phyloP scores from a whole-genome alignment of 1,140 invertebrate genomes.

The Musca vetustissima region DNA sequence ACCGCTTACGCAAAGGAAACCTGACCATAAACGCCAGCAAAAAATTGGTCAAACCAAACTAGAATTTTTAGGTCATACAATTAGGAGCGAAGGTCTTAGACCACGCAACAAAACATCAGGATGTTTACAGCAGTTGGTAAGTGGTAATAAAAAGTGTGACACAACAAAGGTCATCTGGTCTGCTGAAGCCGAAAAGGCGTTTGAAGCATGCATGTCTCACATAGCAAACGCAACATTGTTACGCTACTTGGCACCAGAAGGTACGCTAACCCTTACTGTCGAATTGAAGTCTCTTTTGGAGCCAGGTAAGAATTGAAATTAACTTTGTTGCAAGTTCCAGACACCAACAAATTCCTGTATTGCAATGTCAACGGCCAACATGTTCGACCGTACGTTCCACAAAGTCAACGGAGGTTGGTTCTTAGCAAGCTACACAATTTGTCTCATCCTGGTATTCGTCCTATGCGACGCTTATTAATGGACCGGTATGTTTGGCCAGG shows the following conservation, averaged over 20 bases:
- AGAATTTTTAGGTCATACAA: slow-evolving; percentile 2
- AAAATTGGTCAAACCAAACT: background rate
- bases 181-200: background rate
- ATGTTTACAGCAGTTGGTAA: background rate
- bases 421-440: background rate
- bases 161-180: slow-evolving; percentile 33
- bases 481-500: slow-evolving; percentile 11
- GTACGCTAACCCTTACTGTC: background rate
- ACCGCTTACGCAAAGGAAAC: slow-evolving; percentile 34
- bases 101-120: slow-evolving; percentile 4
- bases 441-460: slow-evolving; percentile 11
- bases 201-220: background rate
- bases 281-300: slow-evolving; percentile 35
- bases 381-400: slow-evolving; percentile 7
- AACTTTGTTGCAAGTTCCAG: background rate
- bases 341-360: background rate
- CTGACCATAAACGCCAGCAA: background rate
- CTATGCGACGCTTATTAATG: slow-evolving; percentile 10
- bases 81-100: background rate
- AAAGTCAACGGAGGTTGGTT: background rate
- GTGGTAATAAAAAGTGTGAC: slow-evolving; percentile 5
- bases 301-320: slow-evolving; percentile 28
- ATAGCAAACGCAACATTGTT: slow-evolving; percentile 1
- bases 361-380: background rate
- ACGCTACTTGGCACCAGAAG: background rate